Evolutionary conservation across 2,113 vertebrate species (phyloP).

Genomic region (Ailurus styani): DNA sequence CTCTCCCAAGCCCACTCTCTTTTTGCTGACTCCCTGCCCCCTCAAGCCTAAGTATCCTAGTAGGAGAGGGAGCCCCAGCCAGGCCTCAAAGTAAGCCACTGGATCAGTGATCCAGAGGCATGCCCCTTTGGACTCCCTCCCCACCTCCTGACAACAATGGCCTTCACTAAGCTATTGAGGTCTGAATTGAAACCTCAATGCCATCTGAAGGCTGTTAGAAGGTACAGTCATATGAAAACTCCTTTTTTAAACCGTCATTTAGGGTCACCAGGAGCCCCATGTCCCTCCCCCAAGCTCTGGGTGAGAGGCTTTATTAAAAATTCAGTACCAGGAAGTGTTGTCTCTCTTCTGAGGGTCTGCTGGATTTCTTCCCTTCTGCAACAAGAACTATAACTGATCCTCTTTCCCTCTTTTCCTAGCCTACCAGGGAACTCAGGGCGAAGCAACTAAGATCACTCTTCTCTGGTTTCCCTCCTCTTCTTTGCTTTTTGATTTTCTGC

Average conservation of each 20-base stretch:
- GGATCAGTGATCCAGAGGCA: neutral
- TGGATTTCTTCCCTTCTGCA: neutral
- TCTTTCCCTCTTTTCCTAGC: neutral
- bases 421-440: neutral
- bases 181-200: neutral
- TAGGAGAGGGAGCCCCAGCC: neutral
- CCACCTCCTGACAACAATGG: neutral
- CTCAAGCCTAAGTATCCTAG: neutral
- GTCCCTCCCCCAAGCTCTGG: neutral
- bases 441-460: neutral
- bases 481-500: conserved; percentile 11
- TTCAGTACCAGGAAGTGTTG: neutral
- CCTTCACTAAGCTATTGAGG: neutral
- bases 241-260: neutral
- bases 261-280: neutral
- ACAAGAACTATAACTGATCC: neutral
- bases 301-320: neutral
- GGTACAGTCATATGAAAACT: neutral
- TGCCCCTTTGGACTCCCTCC: neutral
- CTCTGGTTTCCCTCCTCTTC: neutral
- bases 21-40: neutral
- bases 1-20: neutral
- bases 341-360: neutral
- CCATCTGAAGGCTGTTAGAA: neutral
- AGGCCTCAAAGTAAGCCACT: neutral